Evolutionary conservation across 1,140 invertebrate genomes (phyloP).

Genomic region (Hormaphis cornu): DNA sequence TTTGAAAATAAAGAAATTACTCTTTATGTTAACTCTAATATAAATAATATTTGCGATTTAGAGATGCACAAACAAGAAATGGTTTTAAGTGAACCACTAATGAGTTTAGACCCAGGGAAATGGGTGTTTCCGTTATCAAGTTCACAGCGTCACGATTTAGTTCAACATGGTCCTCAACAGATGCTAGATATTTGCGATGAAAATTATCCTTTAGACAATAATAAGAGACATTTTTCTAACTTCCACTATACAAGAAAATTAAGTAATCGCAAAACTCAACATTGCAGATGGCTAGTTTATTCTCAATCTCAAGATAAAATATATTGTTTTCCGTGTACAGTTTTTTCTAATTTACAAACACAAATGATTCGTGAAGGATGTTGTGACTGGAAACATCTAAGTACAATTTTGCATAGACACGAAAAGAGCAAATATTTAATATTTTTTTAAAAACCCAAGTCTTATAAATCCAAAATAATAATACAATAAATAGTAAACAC

Average conservation of each 20-base stretch:
- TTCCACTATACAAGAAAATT: no score
- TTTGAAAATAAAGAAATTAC: not conserved
- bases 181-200: not conserved
- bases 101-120: no score
- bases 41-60: not conserved
- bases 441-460: no score
- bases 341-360: not conserved
- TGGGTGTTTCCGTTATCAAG: no score
- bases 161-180: constrained; percentile 27
- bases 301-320: not conserved
- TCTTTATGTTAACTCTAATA: not conserved
- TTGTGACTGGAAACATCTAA: not conserved
- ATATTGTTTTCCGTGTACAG: not conserved
- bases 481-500: no score
- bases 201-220: no score
- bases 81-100: no score
- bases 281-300: not conserved
- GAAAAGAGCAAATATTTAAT: not conserved
- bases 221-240: no score
- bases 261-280: no score
- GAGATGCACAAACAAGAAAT: no score
- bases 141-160: no score
- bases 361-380: not conserved
- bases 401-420: not conserved
- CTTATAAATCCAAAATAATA: no score